phyloP scores from a whole-genome alignment of 2,113 vertebrate species.

The Laticauda colubrina region DNA sequence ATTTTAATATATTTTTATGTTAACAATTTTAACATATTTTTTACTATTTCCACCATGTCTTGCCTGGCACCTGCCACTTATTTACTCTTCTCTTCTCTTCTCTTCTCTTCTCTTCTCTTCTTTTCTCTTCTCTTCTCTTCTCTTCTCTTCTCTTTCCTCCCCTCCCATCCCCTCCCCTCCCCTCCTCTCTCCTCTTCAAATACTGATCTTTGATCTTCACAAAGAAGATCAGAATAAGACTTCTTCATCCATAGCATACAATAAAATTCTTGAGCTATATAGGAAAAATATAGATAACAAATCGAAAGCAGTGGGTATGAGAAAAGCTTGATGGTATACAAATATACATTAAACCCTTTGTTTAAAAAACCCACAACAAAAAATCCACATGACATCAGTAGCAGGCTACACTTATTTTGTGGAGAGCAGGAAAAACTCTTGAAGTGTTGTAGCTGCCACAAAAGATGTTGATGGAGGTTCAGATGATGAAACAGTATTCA shows the following conservation, averaged over 20 bases:
- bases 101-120: no score
- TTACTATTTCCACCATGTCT: background rate
- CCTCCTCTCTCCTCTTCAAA: background rate
- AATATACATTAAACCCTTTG: background rate
- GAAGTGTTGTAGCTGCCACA: background rate
- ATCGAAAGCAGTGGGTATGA: background rate
- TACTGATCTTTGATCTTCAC: background rate
- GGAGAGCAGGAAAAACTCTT: background rate
- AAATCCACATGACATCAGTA: background rate
- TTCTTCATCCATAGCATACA: background rate
- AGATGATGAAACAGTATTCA: background rate
- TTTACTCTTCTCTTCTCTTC: background rate
- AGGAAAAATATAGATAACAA: background rate
- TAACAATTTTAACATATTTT: background rate
- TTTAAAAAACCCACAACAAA: background rate
- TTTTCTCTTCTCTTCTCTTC: no score
- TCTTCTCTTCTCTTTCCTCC: no score
- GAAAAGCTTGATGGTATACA: background rate
- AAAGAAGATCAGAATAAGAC: background rate
- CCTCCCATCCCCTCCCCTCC: accelerated
- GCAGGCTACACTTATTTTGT: background rate
- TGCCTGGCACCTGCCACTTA: background rate
- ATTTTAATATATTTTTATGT: no score
- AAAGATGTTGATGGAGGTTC: background rate
- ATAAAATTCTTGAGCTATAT: background rate